Evolutionary conservation across 1,140 invertebrate genomes (phyloP), one percentile per base, ranked within the genome.

Genomic region (Magallana ariakensis): DNA sequence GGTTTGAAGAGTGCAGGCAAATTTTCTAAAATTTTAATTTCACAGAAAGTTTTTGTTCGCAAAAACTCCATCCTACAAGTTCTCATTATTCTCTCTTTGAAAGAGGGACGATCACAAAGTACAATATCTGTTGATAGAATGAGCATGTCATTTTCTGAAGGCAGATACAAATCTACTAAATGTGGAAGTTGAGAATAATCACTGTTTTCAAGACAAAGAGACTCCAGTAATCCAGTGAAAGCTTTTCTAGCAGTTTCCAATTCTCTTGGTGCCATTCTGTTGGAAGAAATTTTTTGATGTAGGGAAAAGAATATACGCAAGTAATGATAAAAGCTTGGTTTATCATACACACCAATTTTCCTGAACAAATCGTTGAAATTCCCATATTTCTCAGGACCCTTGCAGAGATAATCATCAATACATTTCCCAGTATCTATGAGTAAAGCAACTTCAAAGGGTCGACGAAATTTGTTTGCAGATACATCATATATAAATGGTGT

Each of bases 271-370:
- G 22, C 19, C 66, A 70, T 70, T 22, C 6, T 6, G 3, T 70
- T 70, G 26, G 66, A 70, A 70, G 66, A 70, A 26, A 22, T 70
- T 70, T 70, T 70, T 22, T 26, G 22, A 70, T 70, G 19, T 11
- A 70, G 19, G 10, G 19, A 70, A 11, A 26, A 11, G 26, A 70
- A 70, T 11, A 70, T 26, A 10, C 66, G 66, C 19, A 70, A 10
- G 66, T 70, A 70, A 13, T 70, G 66, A 22, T 70, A 70, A 70
- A 70, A 26, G 22, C 19, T 26, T 70, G 66, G 66, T 11, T 70
- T 7, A 70, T 70, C 19, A 19, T 70, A 19, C 6, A 70, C 66
- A 70, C 66, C 66, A 22, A 70, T 70, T 13, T 70, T 19, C 33
- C 66, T 70, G 9, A 70, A 70, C 66, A 70, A 26, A 26, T 70